These are phyloP conservation scores for Ctenochaetus hawaiiensis DNA, from an alignment of 2,797 vertebrate species.

Conservation along the genomic window DNA sequence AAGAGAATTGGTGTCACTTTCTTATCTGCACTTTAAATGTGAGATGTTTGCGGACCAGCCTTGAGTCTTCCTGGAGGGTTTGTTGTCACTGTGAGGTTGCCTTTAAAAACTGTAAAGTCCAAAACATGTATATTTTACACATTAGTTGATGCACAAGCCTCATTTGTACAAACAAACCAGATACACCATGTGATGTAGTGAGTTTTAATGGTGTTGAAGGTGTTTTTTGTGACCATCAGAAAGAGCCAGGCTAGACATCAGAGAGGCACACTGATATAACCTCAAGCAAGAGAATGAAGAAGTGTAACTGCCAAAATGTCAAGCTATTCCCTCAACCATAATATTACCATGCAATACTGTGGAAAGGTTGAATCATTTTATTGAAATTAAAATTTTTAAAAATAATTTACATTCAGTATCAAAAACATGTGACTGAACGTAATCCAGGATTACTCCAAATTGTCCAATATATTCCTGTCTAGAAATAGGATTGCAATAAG, in stretches of 20 bases:
- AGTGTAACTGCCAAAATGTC: not conserved
- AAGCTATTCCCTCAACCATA: not conserved
- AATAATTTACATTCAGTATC: not conserved
- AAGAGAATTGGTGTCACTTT: not conserved
- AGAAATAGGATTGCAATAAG: slow-evolving; percentile 5
- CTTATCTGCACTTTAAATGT: not conserved
- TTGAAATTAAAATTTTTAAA: too few species aligned
- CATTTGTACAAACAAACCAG: not conserved
- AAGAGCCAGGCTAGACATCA: not conserved
- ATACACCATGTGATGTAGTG: too few species aligned
- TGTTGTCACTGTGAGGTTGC: not conserved
- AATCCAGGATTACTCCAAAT: slow-evolving; percentile 27
- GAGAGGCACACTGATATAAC: too few species aligned
- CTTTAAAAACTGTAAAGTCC: too few species aligned
- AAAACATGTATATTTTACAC: too few species aligned
- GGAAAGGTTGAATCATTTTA: not conserved
- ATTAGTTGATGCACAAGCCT: too few species aligned
- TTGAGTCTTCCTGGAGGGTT: not conserved
- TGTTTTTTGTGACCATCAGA: not conserved
- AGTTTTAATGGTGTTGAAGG: not conserved
- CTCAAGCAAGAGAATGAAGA: not conserved
- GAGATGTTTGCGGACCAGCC: not conserved
- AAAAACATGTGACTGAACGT: slow-evolving; percentile 3
- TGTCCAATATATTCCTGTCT: slow-evolving; percentile 6
- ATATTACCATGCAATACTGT: not conserved